Base-by-base conservation (phyloP, 1,140 invertebrate species). In the Drosophila paulistorum region DNA sequence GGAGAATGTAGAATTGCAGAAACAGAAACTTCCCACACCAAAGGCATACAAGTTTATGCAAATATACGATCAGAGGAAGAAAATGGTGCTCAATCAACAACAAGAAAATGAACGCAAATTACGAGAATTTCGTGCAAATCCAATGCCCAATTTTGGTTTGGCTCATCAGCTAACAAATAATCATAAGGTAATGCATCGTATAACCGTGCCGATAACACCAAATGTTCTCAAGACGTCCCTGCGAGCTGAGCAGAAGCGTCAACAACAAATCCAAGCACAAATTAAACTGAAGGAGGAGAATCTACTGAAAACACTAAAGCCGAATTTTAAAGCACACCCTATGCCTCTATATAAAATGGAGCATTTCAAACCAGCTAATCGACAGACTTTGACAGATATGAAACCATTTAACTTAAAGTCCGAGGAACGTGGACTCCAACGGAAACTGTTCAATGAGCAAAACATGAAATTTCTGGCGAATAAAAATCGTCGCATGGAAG, bases 1-100 rank as follows among this genome's bases (percentile, higher is more conserved):
- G 45, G 3, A 51, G 17, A 51, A 51, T 2, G 6, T 5, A 0
- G 45, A 41, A 13, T 23, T 23, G 17, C 23, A 33, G 11, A 39
- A 30, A 7, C 10, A 35, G 23, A 20, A 10, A 10, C 20, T 7
- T 5, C 13, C 69, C 1, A 20, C 55, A 3, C 76, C 79, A 7
- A 26, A 81, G 63, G 84, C 77, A 4, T 89, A 89, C 55, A 17
- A 10, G 55, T 89, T 84, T 23, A 90, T 81, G 74, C 77, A 89
- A 17, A 90, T 89, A 14, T 89, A 89, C 13, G 72, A 87, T 10
- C 55, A 11, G 17, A 74, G 60, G 33, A 81, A 84, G 67, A 60
- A 84, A 33, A 48, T 60, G 23, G 13, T 71, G 5, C 17, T 73
- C 7, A 66, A 30, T 1, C 26, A 74, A 33, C 45, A 30, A 3